Conservation (phyloP, 2,888 invertebrate species). For the Clivina fossor region DNA sequence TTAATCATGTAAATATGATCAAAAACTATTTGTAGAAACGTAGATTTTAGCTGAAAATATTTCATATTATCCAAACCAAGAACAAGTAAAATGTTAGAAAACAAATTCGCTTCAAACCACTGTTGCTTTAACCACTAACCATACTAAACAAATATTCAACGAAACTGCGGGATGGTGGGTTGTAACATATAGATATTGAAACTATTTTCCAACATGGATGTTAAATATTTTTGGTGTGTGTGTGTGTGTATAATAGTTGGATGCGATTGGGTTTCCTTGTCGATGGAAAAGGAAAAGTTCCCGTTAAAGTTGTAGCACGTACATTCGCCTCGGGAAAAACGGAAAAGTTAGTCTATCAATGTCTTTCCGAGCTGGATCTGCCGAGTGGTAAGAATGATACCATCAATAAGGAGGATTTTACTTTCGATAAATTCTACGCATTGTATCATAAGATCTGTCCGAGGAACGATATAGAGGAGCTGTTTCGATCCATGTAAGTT, state of each 20-base stretch:
- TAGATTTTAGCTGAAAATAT: no score
- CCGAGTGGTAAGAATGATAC: slow-evolving; percentile 95
- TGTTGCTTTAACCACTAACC: no score
- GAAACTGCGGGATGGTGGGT: no score
- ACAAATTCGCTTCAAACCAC: no score
- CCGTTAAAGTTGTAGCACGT: slow-evolving; percentile 92
- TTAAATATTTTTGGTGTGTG: neutral
- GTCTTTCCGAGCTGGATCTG: slow-evolving; percentile 88
- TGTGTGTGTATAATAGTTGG: no score
- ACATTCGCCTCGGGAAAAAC: slow-evolving; percentile 99
- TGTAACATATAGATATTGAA: no score
- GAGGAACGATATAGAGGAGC: slow-evolving; percentile 96
- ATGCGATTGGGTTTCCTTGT: slow-evolving; percentile 94
- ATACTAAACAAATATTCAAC: neutral
- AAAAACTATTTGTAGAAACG: no score
- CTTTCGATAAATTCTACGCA: slow-evolving; percentile 98
- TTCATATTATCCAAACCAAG: no score
- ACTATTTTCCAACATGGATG: neutral
- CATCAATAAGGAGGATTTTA: slow-evolving; percentile 92
- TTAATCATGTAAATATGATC: no score
- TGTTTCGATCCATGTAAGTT: slow-evolving; percentile 93
- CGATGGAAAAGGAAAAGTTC: slow-evolving; percentile 93
- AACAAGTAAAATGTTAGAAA: no score
- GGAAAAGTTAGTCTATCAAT: slow-evolving; percentile 97
- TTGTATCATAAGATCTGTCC: slow-evolving; percentile 99